Percentiles rank a stretch among this genome's conserved stretches.
phyloP scores from a whole-genome alignment of 2,888 invertebrate genomes.

The Chalcis sispes region DNA sequence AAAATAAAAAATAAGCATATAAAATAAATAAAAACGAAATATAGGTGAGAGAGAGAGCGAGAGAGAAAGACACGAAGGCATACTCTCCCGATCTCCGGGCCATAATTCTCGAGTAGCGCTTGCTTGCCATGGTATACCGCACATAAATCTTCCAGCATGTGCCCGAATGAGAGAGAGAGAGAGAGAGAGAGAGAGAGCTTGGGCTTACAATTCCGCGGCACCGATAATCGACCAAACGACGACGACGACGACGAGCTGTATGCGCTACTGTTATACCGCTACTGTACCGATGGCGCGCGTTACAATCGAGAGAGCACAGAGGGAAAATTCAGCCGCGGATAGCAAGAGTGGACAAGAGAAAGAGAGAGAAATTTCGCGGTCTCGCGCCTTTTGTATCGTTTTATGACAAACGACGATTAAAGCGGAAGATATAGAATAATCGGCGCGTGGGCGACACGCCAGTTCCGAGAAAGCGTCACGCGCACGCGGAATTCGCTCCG shows the following conservation, averaged over 20 bases:
- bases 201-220: conserved; percentile 33
- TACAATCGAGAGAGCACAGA: conserved; percentile 1
- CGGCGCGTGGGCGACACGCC: background rate
- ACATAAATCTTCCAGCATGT: conserved; percentile 46
- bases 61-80: background rate
- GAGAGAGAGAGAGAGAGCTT: too few relatives aligned
- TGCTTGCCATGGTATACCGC: too few relatives aligned
- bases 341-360: background rate
- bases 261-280: too few relatives aligned
- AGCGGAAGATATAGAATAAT: background rate
- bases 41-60: background rate
- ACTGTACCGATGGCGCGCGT: conserved; percentile 11
- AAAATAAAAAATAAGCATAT: background rate
- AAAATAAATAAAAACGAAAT: background rate
- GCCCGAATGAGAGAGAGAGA: too few relatives aligned
- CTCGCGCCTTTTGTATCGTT: conserved; percentile 23
- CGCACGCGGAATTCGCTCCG: background rate
- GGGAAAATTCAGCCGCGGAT: conserved; percentile 1
- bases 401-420: conserved; percentile 44
- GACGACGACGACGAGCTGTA: too few relatives aligned
- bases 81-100: conserved; percentile 10
- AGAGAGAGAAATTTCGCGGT: conserved; percentile 41
- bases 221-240: conserved; percentile 43
- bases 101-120: conserved; percentile 35
- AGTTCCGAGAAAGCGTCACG: too few relatives aligned